Percentiles rank a stretch among this genome's conserved stretches.
phyloP scores from a whole-genome alignment of 2,797 vertebrate species.

The Austrolebias charrua region DNA sequence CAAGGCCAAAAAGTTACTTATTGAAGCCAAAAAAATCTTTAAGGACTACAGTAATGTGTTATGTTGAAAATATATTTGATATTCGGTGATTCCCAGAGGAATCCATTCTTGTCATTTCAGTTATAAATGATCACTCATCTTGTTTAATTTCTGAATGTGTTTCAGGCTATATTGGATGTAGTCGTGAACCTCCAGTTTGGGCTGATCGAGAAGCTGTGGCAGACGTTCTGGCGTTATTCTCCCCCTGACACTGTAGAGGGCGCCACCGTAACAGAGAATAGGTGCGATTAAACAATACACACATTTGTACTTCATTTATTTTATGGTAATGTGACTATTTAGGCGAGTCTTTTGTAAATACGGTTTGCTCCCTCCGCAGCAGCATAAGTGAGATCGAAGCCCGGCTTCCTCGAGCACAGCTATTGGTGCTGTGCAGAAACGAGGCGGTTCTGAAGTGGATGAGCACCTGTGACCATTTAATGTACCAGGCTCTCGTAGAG shows the following conservation, averaged over 20 bases:
- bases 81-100: background rate
- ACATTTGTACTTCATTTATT: background rate
- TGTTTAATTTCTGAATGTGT: conserved; percentile 6
- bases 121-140: background rate
- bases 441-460: conserved; percentile 94
- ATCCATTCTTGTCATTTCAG: background rate
- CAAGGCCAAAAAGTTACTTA: background rate
- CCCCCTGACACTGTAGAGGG: conserved; percentile 84
- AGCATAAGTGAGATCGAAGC: conserved; percentile 84
- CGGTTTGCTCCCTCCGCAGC: conserved; percentile 53
- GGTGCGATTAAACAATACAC: conserved; percentile 51
- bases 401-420: conserved; percentile 84
- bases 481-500: conserved; percentile 98
- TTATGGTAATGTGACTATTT: background rate
- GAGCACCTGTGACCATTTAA: conserved; percentile 94
- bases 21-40: no score
- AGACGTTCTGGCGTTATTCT: conserved; percentile 95
- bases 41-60: no score
- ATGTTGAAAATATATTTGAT: no score
- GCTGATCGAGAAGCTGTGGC: conserved; percentile 97
- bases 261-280: conserved; percentile 81
- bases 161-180: conserved; percentile 92
- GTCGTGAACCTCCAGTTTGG: conserved; percentile 97
- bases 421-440: conserved; percentile 87
- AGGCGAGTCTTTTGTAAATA: background rate